A percentile compares a stretch with the other conserved stretches of the same genome.
phyloP scores from a whole-genome alignment of 2,888 invertebrate species.

The Hemithea aestivaria region DNA sequence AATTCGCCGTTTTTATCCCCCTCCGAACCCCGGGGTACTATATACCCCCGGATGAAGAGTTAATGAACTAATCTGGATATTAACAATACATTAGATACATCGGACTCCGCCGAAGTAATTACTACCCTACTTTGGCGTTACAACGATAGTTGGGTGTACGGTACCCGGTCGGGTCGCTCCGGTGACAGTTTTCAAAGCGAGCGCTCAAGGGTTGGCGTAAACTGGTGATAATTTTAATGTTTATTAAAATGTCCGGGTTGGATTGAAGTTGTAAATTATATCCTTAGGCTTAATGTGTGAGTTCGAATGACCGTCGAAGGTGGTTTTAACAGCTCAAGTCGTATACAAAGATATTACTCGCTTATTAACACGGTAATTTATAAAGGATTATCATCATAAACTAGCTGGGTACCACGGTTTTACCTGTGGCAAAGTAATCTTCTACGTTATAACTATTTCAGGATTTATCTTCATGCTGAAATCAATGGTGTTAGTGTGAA shows the following conservation, averaged over 20 bases:
- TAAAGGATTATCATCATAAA: too few relatives aligned
- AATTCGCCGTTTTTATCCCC: slow-evolving; percentile 53
- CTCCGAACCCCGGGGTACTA: slow-evolving; percentile 37
- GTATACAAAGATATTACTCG: too few relatives aligned
- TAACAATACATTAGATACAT: slow-evolving; percentile 76
- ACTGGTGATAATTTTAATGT: slow-evolving; percentile 45
- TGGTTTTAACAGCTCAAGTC: too few relatives aligned
- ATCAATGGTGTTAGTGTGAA: too few relatives aligned
- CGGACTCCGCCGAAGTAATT: slow-evolving; percentile 60
- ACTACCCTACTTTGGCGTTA: slow-evolving; percentile 37
- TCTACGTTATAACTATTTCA: too few relatives aligned
- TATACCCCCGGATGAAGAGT: slow-evolving; percentile 63
- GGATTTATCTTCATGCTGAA: too few relatives aligned
- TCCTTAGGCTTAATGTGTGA: slow-evolving; percentile 12
- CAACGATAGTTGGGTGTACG: slow-evolving; percentile 40
- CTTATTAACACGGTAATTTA: too few relatives aligned
- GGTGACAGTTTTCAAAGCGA: slow-evolving; percentile 34
- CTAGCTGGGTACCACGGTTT: too few relatives aligned
- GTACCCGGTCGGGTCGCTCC: slow-evolving; percentile 30
- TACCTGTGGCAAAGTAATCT: too few relatives aligned
- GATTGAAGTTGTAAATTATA: slow-evolving; percentile 25
- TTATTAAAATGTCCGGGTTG: slow-evolving; percentile 34
- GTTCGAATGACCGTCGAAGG: not conserved
- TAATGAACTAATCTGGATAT: slow-evolving; percentile 78
- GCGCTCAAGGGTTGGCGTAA: slow-evolving; percentile 37